Conservation (phyloP, 2,113 vertebrate genomes). For the Pseudonaja textilis region DNA sequence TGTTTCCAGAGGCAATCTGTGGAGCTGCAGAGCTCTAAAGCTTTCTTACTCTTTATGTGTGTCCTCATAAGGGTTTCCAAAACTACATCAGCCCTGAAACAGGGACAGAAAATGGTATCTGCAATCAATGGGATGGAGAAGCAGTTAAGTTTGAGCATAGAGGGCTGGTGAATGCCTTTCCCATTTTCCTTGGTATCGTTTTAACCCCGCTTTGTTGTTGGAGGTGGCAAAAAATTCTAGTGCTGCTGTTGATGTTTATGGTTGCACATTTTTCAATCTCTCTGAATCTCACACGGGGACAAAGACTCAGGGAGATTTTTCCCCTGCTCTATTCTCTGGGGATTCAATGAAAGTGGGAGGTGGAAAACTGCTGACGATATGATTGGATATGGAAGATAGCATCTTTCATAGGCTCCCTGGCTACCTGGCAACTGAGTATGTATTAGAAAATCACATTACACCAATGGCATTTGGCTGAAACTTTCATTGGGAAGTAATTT, state of each 20-base stretch:
- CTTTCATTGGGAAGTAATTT: not conserved
- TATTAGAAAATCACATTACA: not conserved
- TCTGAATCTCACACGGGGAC: not conserved
- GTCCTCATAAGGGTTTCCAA: not conserved
- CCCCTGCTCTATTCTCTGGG: not conserved
- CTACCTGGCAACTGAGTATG: not conserved
- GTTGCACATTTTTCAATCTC: not conserved
- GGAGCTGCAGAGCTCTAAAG: not conserved
- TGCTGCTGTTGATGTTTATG: not conserved
- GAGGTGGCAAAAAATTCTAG: not conserved
- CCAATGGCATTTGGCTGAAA: not conserved
- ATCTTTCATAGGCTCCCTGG: not conserved
- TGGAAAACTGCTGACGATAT: not conserved
- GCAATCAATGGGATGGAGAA: not conserved
- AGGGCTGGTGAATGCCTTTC: not conserved
- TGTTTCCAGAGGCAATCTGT: not conserved
- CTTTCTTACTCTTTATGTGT: not conserved
- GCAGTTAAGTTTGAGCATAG: not conserved
- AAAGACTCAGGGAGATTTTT: not conserved
- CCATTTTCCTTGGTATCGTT: not conserved
- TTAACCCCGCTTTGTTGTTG: not conserved
- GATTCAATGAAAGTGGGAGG: not conserved
- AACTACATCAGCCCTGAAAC: not conserved
- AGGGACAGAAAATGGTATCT: not conserved
- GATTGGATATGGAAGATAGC: not conserved